Percentiles rank a stretch among this genome's conserved stretches.
These are phyloP conservation scores for Physeter macrocephalus DNA, from an alignment of 2,113 vertebrate genomes.

Conservation along the genomic window DNA sequence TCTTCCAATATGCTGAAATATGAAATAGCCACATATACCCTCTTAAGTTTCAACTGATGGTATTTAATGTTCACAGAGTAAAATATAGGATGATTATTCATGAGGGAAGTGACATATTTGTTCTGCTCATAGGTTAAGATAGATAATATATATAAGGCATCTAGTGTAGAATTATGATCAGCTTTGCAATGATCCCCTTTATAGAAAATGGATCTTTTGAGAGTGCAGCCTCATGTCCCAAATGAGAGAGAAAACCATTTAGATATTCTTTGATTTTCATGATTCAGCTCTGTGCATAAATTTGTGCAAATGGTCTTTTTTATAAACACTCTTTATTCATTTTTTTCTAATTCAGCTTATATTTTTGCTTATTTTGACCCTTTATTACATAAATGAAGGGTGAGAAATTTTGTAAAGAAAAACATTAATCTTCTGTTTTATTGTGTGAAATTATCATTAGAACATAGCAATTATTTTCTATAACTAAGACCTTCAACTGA, in stretches of 20 bases:
- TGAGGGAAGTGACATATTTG: slow-evolving; percentile 61
- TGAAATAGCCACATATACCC: slow-evolving; percentile 23
- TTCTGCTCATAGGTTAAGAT: slow-evolving; percentile 54
- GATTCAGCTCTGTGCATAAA: neutral
- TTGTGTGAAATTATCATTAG: slow-evolving; percentile 25
- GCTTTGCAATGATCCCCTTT: neutral
- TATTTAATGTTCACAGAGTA: slow-evolving; percentile 51
- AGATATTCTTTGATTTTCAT: neutral
- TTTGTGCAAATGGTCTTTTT: neutral
- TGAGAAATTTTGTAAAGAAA: slow-evolving; percentile 48
- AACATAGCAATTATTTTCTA: slow-evolving; percentile 44
- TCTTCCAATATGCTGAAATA: slow-evolving; percentile 43
- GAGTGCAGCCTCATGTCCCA: neutral
- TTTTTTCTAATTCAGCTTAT: slow-evolving; percentile 35
- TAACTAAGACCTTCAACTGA: slow-evolving; percentile 54
- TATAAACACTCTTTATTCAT: neutral
- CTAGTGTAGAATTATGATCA: slow-evolving; percentile 54
- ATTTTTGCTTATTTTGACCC: slow-evolving; percentile 29
- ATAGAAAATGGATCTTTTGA: slow-evolving; percentile 36
- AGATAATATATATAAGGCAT: slow-evolving; percentile 47
- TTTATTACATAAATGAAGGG: slow-evolving; percentile 34
- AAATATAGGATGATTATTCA: slow-evolving; percentile 66
- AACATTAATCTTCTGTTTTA: slow-evolving; percentile 50
- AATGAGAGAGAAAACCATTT: neutral
- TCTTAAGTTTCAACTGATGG: slow-evolving; percentile 44